These are phyloP conservation scores for Epicauta chinensis DNA, from an alignment of 1,140 invertebrate genomes.

Conservation along the genomic window DNA sequence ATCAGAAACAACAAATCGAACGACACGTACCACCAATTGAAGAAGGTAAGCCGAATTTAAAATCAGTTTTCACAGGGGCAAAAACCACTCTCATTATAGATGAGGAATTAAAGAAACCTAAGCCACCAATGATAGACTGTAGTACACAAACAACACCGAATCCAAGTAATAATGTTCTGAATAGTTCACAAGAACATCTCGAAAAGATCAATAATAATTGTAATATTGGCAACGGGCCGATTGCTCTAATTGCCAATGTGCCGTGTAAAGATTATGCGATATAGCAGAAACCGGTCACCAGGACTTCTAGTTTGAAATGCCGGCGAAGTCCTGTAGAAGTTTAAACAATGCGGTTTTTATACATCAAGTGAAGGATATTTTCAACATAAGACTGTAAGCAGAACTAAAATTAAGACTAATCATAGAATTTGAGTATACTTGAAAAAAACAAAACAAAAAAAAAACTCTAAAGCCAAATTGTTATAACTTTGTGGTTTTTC, in stretches of 20 bases:
- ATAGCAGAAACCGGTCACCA: slow-evolving; percentile 37
- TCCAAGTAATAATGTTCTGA: slow-evolving; percentile 18
- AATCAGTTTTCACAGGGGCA: background rate
- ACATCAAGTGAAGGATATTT: no score
- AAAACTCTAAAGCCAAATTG: no score
- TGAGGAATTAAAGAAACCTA: slow-evolving; percentile 12
- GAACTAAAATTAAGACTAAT: no score
- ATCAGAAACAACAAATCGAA: slow-evolving; percentile 58
- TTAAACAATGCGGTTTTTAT: slow-evolving; percentile 20
- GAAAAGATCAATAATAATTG: slow-evolving; percentile 38
- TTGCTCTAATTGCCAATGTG: slow-evolving; percentile 18
- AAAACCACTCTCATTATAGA: no score
- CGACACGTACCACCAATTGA: slow-evolving; percentile 48
- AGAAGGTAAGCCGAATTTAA: slow-evolving; percentile 26
- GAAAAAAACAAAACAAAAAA: no score
- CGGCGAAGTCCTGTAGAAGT: slow-evolving; percentile 33
- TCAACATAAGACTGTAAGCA: no score
- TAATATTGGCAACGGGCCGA: slow-evolving; percentile 37
- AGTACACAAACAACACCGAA: slow-evolving; percentile 35
- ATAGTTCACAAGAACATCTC: slow-evolving; percentile 20
- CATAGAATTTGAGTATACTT: no score
- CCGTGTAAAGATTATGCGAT: slow-evolving; percentile 36
- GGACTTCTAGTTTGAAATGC: slow-evolving; percentile 38
- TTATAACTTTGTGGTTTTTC: no score
- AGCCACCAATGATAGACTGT: slow-evolving; percentile 25